Evolutionary conservation across 2,797 vertebrate species (phyloP).

Genomic region (Phoeniculus purpureus): DNA sequence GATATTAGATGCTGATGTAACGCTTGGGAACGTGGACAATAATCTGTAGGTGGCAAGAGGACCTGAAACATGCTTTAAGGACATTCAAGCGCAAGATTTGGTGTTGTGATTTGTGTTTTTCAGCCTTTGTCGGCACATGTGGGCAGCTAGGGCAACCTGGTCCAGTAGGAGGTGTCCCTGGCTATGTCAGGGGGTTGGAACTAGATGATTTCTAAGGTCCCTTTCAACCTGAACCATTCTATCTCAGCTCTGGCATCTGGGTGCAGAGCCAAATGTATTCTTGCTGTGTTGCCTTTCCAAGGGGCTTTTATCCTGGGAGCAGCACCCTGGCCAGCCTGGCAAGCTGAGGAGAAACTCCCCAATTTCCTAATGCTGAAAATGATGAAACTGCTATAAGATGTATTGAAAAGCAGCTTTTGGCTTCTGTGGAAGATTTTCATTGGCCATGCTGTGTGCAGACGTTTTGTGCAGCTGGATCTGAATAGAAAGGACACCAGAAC

Average conservation of each 20-base stretch:
- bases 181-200: too few species aligned
- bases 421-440: neutral
- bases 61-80: conserved; percentile 11
- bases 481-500: neutral
- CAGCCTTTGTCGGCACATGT: neutral
- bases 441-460: neutral
- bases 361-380: neutral
- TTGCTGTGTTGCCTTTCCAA: neutral
- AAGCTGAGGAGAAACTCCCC: neutral
- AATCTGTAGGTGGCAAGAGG: conserved; percentile 54
- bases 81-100: neutral
- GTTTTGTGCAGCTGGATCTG: conserved; percentile 1
- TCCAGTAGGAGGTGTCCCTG: too few species aligned
- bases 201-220: too few species aligned
- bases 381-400: neutral
- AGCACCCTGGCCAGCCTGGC: neutral
- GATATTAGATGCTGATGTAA: neutral
- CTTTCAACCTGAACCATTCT: too few species aligned
- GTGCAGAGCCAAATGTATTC: neutral
- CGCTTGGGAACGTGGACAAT: conserved; percentile 13
- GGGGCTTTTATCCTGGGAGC: neutral
- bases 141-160: too few species aligned
- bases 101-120: neutral
- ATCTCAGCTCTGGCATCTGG: neutral
- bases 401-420: neutral